phyloP scores from a whole-genome alignment of 2,113 vertebrate genomes.

The Siniperca chuatsi region DNA sequence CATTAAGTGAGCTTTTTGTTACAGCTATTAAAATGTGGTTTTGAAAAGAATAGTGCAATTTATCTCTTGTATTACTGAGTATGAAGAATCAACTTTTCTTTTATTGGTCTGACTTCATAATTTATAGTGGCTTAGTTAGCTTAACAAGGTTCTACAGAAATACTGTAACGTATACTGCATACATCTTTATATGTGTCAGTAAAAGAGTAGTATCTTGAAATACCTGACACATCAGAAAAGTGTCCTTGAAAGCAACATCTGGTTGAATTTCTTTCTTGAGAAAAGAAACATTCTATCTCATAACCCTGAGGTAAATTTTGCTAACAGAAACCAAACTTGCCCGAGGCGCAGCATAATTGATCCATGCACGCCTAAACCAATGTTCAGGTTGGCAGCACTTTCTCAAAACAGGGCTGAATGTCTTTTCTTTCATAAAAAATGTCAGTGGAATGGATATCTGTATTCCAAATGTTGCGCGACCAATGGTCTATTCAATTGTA shows the following conservation, averaged over 20 bases:
- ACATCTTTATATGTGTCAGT: neutral
- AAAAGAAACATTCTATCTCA: neutral
- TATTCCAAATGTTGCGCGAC: constrained; percentile 64
- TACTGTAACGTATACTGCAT: neutral
- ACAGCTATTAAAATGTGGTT: constrained; percentile 18
- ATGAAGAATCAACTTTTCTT: neutral
- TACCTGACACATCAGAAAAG: neutral
- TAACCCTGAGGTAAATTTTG: constrained; percentile 19
- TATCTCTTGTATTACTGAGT: neutral
- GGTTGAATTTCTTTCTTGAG: neutral
- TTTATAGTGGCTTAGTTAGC: neutral
- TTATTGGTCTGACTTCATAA: neutral
- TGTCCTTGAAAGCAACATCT: neutral
- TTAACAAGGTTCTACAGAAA: neutral
- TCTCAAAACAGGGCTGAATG: constrained; percentile 43
- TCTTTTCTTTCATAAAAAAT: constrained; percentile 38
- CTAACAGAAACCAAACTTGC: constrained; percentile 19
- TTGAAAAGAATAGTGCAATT: constrained; percentile 6
- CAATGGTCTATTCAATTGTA: constrained; percentile 71
- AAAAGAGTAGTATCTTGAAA: neutral
- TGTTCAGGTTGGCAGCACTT: constrained; percentile 37
- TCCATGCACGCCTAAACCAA: constrained; percentile 8
- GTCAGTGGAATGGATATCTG: constrained; percentile 68
- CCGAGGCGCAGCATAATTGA: constrained; percentile 28
- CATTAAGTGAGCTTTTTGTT: neutral